These are phyloP conservation scores for Drosophila emarginata DNA, from an alignment of 2,888 invertebrate species.

Conservation along the genomic window DNA sequence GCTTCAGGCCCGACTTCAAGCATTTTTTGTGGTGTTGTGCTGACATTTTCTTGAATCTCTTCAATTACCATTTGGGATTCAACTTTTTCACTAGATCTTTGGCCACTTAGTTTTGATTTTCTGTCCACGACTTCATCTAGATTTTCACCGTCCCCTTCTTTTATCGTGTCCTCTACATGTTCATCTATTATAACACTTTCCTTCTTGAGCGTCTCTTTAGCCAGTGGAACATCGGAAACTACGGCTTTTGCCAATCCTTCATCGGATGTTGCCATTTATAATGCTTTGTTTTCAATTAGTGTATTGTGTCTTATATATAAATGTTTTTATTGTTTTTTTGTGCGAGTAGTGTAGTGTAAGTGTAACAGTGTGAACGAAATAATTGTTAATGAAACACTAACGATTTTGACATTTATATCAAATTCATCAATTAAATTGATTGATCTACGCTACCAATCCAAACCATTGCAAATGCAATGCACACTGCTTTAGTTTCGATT, in stretches of 20 bases:
- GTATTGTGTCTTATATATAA: neutral
- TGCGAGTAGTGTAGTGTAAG: neutral
- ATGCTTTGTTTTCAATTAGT: neutral
- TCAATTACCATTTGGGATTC: too few species aligned
- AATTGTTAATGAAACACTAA: neutral
- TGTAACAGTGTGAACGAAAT: neutral
- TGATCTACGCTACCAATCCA: too few species aligned
- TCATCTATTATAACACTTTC: too few species aligned
- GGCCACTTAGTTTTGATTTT: neutral
- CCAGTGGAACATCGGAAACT: neutral
- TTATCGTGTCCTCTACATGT: neutral
- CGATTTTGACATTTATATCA: neutral
- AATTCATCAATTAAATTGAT: neutral
- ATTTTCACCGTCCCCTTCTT: neutral
- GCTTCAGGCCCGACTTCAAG: too few species aligned
- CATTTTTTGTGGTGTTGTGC: too few species aligned
- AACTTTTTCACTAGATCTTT: too few species aligned
- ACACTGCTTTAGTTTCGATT: too few species aligned
- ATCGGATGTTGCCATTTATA: neutral
- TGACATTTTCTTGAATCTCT: too few species aligned
- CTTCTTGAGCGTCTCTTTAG: neutral
- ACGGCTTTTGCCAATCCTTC: neutral
- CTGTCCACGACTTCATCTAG: neutral
- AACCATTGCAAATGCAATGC: too few species aligned
- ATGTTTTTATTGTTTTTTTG: neutral